These are phyloP conservation scores for Sericinus montela DNA, from an alignment of 2,888 invertebrate species.

Conservation along the genomic window DNA sequence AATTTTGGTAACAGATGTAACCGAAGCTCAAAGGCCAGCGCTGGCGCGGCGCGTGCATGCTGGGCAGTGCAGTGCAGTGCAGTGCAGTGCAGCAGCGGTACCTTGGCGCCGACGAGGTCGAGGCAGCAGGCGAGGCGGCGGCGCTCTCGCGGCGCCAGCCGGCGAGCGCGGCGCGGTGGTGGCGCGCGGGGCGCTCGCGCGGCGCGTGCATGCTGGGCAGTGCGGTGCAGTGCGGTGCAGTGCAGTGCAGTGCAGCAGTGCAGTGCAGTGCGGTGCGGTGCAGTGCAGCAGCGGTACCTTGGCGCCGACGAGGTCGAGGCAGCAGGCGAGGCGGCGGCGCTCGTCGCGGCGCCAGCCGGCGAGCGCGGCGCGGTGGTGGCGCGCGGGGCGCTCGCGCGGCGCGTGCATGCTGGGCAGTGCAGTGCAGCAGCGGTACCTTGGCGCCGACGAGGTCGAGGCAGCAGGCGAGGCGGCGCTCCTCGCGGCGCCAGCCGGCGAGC, in stretches of 20 bases:
- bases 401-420: constrained; percentile 74
- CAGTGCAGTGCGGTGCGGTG: constrained; percentile 91
- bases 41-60: constrained; percentile 82
- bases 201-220: constrained; percentile 84
- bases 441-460: constrained; percentile 94
- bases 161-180: constrained; percentile 89
- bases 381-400: constrained; percentile 85
- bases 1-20: too few species aligned
- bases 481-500: constrained; percentile 93
- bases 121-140: constrained; percentile 90
- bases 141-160: constrained; percentile 94
- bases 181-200: constrained; percentile 85
- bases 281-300: constrained; percentile 76
- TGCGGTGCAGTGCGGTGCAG: constrained; percentile 84
- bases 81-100: constrained; percentile 81
- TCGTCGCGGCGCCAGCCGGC: constrained; percentile 34
- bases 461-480: constrained; percentile 87
- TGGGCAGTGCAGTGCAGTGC: constrained; percentile 89
- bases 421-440: constrained; percentile 70
- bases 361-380: background rate
- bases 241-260: constrained; percentile 90
- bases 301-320: constrained; percentile 79
- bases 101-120: constrained; percentile 91
- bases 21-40: too few species aligned
- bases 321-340: constrained; percentile 81